Evolutionary conservation across 2,888 invertebrate species (phyloP), one percentile per base, ranked within the genome.

Genomic region (Ethmia dodecea): DNA sequence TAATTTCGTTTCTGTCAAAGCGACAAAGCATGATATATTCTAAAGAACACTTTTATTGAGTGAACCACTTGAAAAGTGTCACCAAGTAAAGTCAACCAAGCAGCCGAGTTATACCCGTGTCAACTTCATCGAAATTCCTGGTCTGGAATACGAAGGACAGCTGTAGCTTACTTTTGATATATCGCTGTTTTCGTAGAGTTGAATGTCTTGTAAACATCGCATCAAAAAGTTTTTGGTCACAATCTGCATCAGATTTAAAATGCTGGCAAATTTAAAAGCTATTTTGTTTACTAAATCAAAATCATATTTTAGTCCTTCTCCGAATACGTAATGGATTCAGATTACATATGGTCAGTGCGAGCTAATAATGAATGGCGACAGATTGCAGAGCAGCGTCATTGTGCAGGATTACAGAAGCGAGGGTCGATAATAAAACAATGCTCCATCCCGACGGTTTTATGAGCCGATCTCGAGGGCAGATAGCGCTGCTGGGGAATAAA

Each of bases 111-210:
- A 52, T 65, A 64, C 66, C 69, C 67, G 57, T 70, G 69, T 71
- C 68, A 68, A 62, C 61, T 70, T 68, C 63, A 74, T 67, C 65
- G 63, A 71, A 76, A 73, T 75, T 69, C 40, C 55, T 40, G 55
- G 58, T 63, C 52, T 59, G 58, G 58, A 61, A 55, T 59, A 55
- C 10, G 55, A 54, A 64, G 65, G 68, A 66, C 65, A 66, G 59
- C 63, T 28, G 67, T 72, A 76, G 79, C 72, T 79, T 69, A 74
- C 75, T 83, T 81, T 79, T 81, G 80, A 81, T 81, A 68, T 81
- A 80, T 79, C 67, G 76, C 67, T 78, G 76, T 80, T 83, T 79
- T 76, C 75, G 68, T 65, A 60, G 62, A 76, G 68, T 78, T 67
- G 51, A 57, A 61, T 59, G 60, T 66, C 68, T 68, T 77, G 68